These are phyloP conservation scores for Macaria notata DNA, from an alignment of 2,888 invertebrate species.

Conservation along the genomic window DNA sequence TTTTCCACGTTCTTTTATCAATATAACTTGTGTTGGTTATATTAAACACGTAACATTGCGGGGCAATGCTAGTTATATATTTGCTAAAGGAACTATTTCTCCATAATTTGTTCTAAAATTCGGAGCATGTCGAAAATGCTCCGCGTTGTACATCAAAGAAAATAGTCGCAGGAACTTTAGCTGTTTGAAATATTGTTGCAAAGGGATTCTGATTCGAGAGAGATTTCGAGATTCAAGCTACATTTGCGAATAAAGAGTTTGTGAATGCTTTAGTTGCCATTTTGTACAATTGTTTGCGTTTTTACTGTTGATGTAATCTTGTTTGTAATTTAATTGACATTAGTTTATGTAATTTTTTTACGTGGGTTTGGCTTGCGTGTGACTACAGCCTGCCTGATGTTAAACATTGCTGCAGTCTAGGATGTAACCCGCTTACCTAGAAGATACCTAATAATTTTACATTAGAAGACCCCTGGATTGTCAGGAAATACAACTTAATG, in stretches of 20 bases:
- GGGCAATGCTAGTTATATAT: conserved; percentile 23
- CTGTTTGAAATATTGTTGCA: conserved; percentile 46
- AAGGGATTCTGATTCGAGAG: conserved; percentile 15
- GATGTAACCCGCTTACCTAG: no score
- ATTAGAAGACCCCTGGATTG: no score
- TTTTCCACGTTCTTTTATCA: no score
- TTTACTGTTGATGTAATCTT: conserved; percentile 10
- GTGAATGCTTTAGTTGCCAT: conserved; percentile 27
- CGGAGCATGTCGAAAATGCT: conserved; percentile 62
- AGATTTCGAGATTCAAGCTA: conserved; percentile 29
- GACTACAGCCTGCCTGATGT: no score
- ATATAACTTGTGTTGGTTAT: no score
- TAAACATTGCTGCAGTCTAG: no score
- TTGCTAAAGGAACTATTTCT: conserved; percentile 63
- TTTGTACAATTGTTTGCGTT: conserved; percentile 28
- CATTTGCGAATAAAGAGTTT: conserved; percentile 39
- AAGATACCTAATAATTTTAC: no score
- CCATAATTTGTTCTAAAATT: conserved; percentile 66
- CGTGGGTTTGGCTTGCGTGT: no score
- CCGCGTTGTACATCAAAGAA: conserved; percentile 68
- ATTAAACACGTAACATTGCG: no score
- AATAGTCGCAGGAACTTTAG: conserved; percentile 44
- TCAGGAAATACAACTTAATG: no score
- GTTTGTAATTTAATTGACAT: conserved; percentile 11
- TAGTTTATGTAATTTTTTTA: no score